Base-by-base conservation (phyloP, 2,888 invertebrate genomes). In the Bursaphelenchus okinawaensis region DNA sequence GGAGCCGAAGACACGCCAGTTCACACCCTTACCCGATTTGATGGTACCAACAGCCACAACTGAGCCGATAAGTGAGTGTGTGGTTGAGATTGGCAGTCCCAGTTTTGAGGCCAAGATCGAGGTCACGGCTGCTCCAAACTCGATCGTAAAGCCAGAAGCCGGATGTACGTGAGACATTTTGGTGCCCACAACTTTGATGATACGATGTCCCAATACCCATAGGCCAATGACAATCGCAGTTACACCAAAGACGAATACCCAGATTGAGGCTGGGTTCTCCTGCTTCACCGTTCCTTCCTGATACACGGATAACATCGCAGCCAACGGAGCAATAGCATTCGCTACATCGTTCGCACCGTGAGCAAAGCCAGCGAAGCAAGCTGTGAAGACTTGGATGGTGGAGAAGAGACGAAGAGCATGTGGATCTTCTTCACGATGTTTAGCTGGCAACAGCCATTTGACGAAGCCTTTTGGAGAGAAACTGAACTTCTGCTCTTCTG, bases 261-360 rank as follows among this genome's bases (percentile, higher is more conserved):
- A 90, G 62, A 94, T 85, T 0, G 96, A 95, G 19, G 52, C 28
- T 4, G 26, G 26, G 1, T 93, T 93, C 83, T 91, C 90, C 28
- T 70, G 70, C 23, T 22, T 23, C 12, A 70, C 70, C n/a, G 51
- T 60, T 0, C 91, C 89, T 72, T 89, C 88, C 80, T 91, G 91
- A 83, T 91, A 93, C 71, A 95, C 89, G 82, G 93, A 87, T 90
- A 92, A 94, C 6, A 98, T 85, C 0, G 92, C 93, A 67, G 96
- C 91, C 60, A 96, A 86, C 0, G 96, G 96, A 3, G 96, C 96
- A 80, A 98, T 95, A 1, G 96, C 94, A 84, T 98, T 98, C 85
- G 94, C 91, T 69, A 98, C 96, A 84, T 98, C 98, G 83, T 98
- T 98, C 20, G 95, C 96, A 31, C 96, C 96, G 82, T 98, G 96